A percentile compares a stretch with the other conserved stretches of the same genome.
These are phyloP conservation scores for Eubasilissa splendida DNA, from an alignment of 2,888 invertebrate genomes.

Conservation along the genomic window DNA sequence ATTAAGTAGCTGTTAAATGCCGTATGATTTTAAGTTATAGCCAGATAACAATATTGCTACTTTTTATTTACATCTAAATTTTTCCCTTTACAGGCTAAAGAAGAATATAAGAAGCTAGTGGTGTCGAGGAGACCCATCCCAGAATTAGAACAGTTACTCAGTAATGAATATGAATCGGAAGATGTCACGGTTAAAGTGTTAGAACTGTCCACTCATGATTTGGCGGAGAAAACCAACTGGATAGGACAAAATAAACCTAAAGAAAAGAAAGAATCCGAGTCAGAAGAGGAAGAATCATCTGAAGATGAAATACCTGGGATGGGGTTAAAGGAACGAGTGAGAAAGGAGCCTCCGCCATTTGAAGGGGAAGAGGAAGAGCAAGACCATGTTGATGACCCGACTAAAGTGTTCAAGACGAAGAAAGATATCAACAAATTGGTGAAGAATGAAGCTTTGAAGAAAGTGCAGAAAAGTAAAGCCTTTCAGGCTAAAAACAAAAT, in stretches of 20 bases:
- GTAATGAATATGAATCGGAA: slow-evolving; percentile 83
- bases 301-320: slow-evolving; percentile 68
- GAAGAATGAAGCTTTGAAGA: slow-evolving; percentile 81
- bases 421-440: slow-evolving; percentile 81
- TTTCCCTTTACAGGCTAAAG: slow-evolving; percentile 71
- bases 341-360: slow-evolving; percentile 44
- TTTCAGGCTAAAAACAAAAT: slow-evolving; percentile 83
- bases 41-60: too few relatives aligned
- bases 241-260: slow-evolving; percentile 79
- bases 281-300: slow-evolving; percentile 62
- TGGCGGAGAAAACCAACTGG: slow-evolving; percentile 80
- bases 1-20: too few relatives aligned
- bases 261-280: slow-evolving; percentile 63
- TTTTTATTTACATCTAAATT: too few relatives aligned
- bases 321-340: slow-evolving; percentile 64
- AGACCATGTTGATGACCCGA: background rate
- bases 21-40: too few relatives aligned
- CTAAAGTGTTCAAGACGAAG: slow-evolving; percentile 67
- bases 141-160: slow-evolving; percentile 78
- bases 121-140: slow-evolving; percentile 81
- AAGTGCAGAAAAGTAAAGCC: slow-evolving; percentile 83
- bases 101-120: slow-evolving; percentile 82
- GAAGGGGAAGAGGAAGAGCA: slow-evolving; percentile 60
- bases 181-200: slow-evolving; percentile 86
- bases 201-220: slow-evolving; percentile 80